A percentile compares a stretch with the other conserved stretches of the same genome.
Conservation (phyloP, 2,797 vertebrate genomes). For the Gorsachius magnificus region DNA sequence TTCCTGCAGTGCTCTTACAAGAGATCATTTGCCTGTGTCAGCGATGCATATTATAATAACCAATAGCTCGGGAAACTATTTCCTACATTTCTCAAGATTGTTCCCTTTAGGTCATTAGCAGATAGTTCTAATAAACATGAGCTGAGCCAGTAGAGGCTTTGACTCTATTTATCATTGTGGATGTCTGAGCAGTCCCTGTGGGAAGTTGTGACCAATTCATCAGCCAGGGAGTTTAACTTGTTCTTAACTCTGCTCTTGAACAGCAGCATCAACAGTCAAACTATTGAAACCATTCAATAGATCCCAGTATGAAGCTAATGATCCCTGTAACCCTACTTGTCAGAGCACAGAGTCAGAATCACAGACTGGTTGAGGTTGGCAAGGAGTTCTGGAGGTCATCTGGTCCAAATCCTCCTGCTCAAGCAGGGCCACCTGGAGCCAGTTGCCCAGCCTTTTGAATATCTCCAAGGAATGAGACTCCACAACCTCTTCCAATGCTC, state of each 20-base stretch:
- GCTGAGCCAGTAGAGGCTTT: conserved; percentile 42
- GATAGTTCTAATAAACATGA: conserved; percentile 64
- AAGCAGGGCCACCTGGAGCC: neutral
- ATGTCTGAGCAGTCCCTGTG: conserved; percentile 32
- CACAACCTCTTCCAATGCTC: neutral
- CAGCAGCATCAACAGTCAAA: neutral
- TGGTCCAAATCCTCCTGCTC: neutral
- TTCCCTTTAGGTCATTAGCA: conserved; percentile 64
- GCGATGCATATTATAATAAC: neutral
- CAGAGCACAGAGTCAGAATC: neutral
- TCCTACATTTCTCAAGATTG: conserved; percentile 24
- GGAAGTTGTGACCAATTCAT: conserved; percentile 38
- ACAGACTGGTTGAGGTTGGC: neutral
- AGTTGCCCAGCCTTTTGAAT: neutral
- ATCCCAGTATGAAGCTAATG: neutral
- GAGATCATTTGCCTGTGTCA: conserved; percentile 25
- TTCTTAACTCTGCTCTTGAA: conserved; percentile 13
- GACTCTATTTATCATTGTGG: conserved; percentile 36
- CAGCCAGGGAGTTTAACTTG: conserved; percentile 29
- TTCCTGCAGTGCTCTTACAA: conserved; percentile 23
- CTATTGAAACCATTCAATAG: neutral
- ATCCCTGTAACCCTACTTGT: neutral
- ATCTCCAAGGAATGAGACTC: neutral
- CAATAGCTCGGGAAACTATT: conserved; percentile 44
- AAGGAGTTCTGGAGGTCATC: neutral